phyloP scores from a whole-genome alignment of 1,140 invertebrate genomes.

The Drosophila malerkotliana region DNA sequence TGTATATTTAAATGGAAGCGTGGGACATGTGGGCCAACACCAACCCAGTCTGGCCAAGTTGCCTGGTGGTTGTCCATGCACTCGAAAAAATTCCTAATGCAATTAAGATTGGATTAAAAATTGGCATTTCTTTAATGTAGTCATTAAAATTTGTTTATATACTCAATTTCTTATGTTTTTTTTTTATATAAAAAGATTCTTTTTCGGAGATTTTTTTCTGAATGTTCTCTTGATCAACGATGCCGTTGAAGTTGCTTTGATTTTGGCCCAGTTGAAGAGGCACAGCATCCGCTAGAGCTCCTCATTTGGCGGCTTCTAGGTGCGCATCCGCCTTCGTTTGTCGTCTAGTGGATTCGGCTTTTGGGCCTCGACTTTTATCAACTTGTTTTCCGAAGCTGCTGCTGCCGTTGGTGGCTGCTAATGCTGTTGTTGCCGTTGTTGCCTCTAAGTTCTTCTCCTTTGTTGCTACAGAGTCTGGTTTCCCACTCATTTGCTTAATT shows the following conservation, averaged over 20 bases:
- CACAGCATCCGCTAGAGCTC: conserved; percentile 73
- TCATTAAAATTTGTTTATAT: too few relatives aligned
- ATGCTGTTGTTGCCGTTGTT: conserved; percentile 10
- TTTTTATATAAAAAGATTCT: background rate
- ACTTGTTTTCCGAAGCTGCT: conserved; percentile 59
- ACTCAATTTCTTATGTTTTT: too few relatives aligned
- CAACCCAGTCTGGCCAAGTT: conserved; percentile 24
- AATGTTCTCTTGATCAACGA: conserved; percentile 27
- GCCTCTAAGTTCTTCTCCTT: conserved; percentile 34
- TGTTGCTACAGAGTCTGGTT: conserved; percentile 55
- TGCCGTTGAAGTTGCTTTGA: conserved; percentile 42
- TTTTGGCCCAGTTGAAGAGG: conserved; percentile 71
- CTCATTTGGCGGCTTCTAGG: conserved; percentile 73
- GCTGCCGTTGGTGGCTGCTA: conserved; percentile 1
- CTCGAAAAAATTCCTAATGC: background rate
- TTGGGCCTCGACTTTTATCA: conserved; percentile 53
- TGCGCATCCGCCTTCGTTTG: conserved; percentile 72
- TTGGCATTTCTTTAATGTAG: too few relatives aligned
- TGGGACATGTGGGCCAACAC: conserved; percentile 66
- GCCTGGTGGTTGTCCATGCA: conserved; percentile 3
- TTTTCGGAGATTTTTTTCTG: background rate
- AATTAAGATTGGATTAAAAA: too few relatives aligned
- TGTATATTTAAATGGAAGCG: conserved; percentile 73
- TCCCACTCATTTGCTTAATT: conserved; percentile 82
- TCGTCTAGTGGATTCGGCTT: conserved; percentile 33